A percentile compares a stretch with the other conserved stretches of the same genome.
Conservation (phyloP, 1,140 invertebrate genomes). For the Drosophila trapezifrons region DNA sequence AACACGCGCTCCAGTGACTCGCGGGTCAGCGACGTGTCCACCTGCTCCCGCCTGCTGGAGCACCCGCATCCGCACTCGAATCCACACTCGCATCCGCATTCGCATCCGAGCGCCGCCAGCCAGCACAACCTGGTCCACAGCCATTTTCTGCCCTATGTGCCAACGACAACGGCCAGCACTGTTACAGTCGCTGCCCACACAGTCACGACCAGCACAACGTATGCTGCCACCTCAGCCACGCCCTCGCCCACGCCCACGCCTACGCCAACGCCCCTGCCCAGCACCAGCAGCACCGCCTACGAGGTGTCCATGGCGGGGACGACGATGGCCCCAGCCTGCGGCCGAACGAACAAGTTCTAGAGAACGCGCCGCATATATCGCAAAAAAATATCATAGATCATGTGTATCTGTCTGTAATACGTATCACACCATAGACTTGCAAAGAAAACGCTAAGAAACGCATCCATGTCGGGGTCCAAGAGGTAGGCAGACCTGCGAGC, state of each 20-base stretch:
- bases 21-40: conserved; percentile 81
- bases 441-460: conserved; percentile 31
- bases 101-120: conserved; percentile 70
- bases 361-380: conserved; percentile 9
- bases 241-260: conserved; percentile 36
- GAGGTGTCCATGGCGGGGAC: conserved; percentile 61
- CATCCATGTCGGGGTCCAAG: conserved; percentile 55
- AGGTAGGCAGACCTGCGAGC: conserved; percentile 47
- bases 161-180: conserved; percentile 60
- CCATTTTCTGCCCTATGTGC: conserved; percentile 76
- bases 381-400: conserved; percentile 26
- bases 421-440: conserved; percentile 33
- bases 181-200: conserved; percentile 23
- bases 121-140: conserved; percentile 72
- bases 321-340: conserved; percentile 59
- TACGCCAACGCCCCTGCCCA: conserved; percentile 14
- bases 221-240: conserved; percentile 61
- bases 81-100: conserved; percentile 1
- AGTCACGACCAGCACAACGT: conserved; percentile 42
- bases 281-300: conserved; percentile 32
- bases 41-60: conserved; percentile 80
- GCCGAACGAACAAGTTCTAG: conserved; percentile 80
- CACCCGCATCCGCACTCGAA: conserved; percentile 24
- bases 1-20: conserved; percentile 83
- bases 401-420: conserved; percentile 32